A percentile compares a stretch with the other conserved stretches of the same genome.
phyloP scores from a whole-genome alignment of 2,888 invertebrate species.

The Tromatobia lineatoria region DNA sequence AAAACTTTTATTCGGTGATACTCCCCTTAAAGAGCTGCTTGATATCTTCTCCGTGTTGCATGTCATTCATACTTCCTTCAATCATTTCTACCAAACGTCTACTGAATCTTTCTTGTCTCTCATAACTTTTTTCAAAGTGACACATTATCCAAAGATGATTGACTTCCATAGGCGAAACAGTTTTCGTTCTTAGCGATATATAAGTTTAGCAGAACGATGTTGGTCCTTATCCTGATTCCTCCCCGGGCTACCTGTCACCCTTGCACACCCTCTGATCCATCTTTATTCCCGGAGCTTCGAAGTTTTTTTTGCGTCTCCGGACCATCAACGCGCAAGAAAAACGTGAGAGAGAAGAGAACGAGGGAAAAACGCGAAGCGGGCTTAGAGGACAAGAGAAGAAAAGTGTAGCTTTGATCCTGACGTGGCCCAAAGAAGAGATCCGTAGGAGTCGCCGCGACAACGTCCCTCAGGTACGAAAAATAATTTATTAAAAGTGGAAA shows the following conservation, averaged over 20 bases:
- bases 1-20: too few species aligned
- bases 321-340: slow-evolving; percentile 31
- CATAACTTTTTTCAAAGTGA: not conserved
- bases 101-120: not conserved
- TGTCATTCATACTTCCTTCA: not conserved
- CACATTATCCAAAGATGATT: slow-evolving; percentile 7
- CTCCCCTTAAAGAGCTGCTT: not conserved
- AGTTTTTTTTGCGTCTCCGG: slow-evolving; percentile 20
- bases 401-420: slow-evolving; percentile 62
- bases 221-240: slow-evolving; percentile 19
- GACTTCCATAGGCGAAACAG: not conserved
- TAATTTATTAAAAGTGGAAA: slow-evolving; percentile 69
- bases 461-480: slow-evolving; percentile 52
- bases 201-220: slow-evolving; percentile 25
- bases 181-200: slow-evolving; percentile 18
- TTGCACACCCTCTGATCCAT: slow-evolving; percentile 29
- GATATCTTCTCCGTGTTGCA: not conserved
- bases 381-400: slow-evolving; percentile 16
- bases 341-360: slow-evolving; percentile 13
- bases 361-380: not conserved
- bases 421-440: slow-evolving; percentile 19
- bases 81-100: not conserved
- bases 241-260: slow-evolving; percentile 21
- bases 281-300: slow-evolving; percentile 45
- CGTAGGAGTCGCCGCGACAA: slow-evolving; percentile 9